phyloP scores from a whole-genome alignment of 2,797 vertebrate genomes.

The Tarsius wallacei region DNA sequence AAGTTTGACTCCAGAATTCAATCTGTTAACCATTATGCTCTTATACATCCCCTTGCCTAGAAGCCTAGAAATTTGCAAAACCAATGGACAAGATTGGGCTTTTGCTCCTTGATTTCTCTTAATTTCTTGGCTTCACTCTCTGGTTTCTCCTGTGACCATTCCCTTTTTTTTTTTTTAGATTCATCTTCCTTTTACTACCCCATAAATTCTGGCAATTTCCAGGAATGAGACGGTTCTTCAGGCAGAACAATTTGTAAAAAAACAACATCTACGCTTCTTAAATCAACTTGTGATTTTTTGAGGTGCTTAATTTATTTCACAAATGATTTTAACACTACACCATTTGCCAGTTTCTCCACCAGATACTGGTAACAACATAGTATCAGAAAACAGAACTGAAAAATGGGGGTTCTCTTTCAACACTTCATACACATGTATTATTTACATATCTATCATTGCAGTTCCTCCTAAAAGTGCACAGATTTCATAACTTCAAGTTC shows the following conservation, averaged over 20 bases:
- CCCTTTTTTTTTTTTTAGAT: background rate
- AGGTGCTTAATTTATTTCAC: slow-evolving; percentile 33
- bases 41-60: too few relatives aligned
- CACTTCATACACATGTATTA: background rate
- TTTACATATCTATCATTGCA: background rate
- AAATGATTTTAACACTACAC: slow-evolving; percentile 7
- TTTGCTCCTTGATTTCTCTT: background rate
- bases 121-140: background rate
- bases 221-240: background rate
- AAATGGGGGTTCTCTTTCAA: background rate
- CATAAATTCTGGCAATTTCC: slow-evolving; percentile 16
- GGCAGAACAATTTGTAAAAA: background rate
- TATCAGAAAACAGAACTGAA: slow-evolving; percentile 33
- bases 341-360: background rate
- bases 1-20: background rate
- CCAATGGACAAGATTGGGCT: background rate
- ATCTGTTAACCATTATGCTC: background rate
- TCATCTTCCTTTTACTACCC: slow-evolving; percentile 7
- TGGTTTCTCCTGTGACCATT: background rate
- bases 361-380: background rate
- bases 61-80: background rate
- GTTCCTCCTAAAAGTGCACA: background rate
- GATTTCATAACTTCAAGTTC: slow-evolving; percentile 4
- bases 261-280: background rate
- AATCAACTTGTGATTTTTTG: slow-evolving; percentile 14